Evolutionary conservation across 2,888 invertebrate species (phyloP).

Genomic region (Onchidella celtica): DNA sequence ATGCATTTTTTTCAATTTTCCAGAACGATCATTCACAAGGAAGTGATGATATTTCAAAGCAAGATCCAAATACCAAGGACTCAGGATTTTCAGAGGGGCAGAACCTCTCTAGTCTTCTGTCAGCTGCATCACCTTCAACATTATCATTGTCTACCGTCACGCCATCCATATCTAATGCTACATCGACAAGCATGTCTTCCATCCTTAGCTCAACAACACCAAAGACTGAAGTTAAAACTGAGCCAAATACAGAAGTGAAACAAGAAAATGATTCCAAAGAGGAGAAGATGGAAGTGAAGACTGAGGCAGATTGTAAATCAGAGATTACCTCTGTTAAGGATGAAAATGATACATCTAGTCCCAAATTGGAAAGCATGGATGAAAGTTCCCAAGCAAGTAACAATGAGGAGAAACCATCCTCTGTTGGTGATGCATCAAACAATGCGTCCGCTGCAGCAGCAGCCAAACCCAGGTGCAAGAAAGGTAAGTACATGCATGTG

Average conservation of each 20-base stretch:
- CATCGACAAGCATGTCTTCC: conserved; percentile 58
- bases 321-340: conserved; percentile 52
- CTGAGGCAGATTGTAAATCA: conserved; percentile 58
- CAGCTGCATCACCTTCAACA: conserved; percentile 50
- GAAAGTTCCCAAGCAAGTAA: conserved; percentile 49
- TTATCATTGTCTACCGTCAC: conserved; percentile 12
- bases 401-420: conserved; percentile 42
- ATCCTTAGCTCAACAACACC: conserved; percentile 77
- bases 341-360: conserved; percentile 48
- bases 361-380: conserved; percentile 49
- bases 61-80: conserved; percentile 31
- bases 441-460: conserved; percentile 13
- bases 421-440: conserved; percentile 38
- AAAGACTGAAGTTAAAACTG: conserved; percentile 56
- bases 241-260: conserved; percentile 41
- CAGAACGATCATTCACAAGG: conserved; percentile 43
- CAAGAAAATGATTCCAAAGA: conserved; percentile 61
- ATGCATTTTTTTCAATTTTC: neutral
- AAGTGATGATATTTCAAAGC: conserved; percentile 32
- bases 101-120: conserved; percentile 55
- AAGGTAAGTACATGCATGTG: conserved; percentile 38
- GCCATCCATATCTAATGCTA: conserved; percentile 50
- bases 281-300: conserved; percentile 65
- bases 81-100: conserved; percentile 45
- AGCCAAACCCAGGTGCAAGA: conserved; percentile 51